Conservation (phyloP, 2,113 vertebrate species). For the Daphoenositta chrysoptera region DNA sequence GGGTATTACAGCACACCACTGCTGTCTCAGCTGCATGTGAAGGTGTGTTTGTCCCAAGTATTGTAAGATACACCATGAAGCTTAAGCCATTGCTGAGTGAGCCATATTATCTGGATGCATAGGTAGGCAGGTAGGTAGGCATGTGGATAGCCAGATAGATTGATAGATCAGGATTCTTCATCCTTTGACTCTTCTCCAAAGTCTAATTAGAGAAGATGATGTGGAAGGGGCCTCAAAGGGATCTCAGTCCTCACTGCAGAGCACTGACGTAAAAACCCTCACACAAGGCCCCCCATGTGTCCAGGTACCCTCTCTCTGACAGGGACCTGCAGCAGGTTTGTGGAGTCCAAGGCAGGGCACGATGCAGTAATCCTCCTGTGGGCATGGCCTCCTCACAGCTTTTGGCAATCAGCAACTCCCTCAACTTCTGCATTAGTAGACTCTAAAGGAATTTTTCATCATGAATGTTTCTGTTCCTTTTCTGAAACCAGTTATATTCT, state of each 20-base stretch:
- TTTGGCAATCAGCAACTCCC: background rate
- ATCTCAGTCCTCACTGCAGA: background rate
- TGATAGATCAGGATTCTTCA: background rate
- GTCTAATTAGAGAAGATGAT: background rate
- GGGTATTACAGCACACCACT: background rate
- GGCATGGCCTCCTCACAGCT: background rate
- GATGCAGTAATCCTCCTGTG: background rate
- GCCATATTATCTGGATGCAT: background rate
- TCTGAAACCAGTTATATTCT: conserved; percentile 6
- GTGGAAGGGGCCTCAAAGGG: background rate
- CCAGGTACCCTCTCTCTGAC: background rate
- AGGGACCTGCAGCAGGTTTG: background rate
- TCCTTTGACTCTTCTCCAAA: background rate
- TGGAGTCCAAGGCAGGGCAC: background rate
- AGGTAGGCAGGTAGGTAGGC: background rate
- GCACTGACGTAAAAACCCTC: background rate
- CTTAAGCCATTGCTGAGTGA: background rate
- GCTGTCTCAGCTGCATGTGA: background rate
- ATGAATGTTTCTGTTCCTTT: background rate
- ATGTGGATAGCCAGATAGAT: no score
- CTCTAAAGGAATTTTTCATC: background rate
- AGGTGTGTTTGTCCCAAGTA: background rate
- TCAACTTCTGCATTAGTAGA: background rate
- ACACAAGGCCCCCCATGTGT: background rate
- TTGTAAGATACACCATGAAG: background rate